These are phyloP conservation scores for Megalops atlanticus DNA, from an alignment of 2,113 vertebrate genomes.

Conservation along the genomic window DNA sequence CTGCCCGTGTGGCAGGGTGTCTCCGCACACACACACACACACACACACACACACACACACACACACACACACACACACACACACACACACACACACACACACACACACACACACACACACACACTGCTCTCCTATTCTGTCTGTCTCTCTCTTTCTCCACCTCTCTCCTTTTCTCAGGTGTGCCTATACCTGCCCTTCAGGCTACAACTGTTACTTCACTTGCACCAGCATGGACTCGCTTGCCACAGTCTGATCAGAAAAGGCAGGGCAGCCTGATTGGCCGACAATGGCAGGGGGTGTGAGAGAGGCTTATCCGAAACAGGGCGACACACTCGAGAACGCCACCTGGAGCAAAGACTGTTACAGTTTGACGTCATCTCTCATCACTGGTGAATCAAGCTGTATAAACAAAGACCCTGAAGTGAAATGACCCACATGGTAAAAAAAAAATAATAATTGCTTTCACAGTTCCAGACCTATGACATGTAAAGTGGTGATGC, in stretches of 20 bases:
- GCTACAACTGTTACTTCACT: conserved; percentile 27
- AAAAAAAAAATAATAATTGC: too few relatives aligned
- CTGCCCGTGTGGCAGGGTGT: neutral
- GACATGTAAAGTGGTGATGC: too few relatives aligned
- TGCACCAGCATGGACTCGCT: conserved; percentile 14
- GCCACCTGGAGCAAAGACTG: too few relatives aligned
- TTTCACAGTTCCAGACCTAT: too few relatives aligned
- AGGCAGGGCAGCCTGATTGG: neutral
- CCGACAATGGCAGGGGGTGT: too few relatives aligned
- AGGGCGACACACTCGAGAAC: too few relatives aligned
- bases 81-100: neutral
- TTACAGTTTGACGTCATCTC: too few relatives aligned
- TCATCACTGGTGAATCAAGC: too few relatives aligned
- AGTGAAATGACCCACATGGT: too few relatives aligned
- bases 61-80: conserved; percentile 2
- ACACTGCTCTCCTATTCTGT: conserved; percentile 15
- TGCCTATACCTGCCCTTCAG: neutral
- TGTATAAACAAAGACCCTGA: too few relatives aligned
- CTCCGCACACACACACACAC: neutral
- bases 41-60: neutral
- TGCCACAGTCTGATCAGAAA: neutral
- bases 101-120: conserved; percentile 10
- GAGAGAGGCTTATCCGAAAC: too few relatives aligned
- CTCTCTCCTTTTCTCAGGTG: conserved; percentile 11
- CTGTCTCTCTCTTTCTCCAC: conserved; percentile 17